phyloP scores from a whole-genome alignment of 2,113 vertebrate species.

The Todiramphus chloris region DNA sequence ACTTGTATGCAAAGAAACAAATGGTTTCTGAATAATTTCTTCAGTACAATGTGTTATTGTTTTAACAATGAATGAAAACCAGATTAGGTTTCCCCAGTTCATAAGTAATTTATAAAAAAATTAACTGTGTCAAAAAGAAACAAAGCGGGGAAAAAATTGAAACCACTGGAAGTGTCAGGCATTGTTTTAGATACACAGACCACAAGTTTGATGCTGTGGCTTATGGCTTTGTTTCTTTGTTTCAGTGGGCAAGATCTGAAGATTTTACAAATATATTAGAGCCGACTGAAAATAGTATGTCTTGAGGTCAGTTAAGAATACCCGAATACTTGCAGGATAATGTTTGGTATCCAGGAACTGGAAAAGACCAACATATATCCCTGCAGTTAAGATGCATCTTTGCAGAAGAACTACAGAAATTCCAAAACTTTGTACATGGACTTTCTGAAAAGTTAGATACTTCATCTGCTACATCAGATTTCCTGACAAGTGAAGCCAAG shows the following conservation, averaged over 20 bases:
- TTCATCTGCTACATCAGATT: background rate
- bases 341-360: background rate
- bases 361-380: background rate
- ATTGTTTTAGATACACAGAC: background rate
- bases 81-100: background rate
- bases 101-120: background rate
- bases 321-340: background rate
- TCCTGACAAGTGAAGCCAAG: background rate
- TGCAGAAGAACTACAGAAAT: background rate
- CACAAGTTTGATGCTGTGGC: background rate
- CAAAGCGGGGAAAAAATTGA: background rate
- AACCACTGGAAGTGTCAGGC: background rate
- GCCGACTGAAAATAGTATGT: background rate
- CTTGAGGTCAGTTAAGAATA: background rate
- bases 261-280: background rate
- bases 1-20: background rate
- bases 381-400: rapidly evolving
- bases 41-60: background rate
- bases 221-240: background rate
- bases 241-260: background rate
- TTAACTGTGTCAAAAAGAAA: background rate
- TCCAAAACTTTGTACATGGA: rapidly evolving
- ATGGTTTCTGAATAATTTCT: background rate
- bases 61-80: background rate
- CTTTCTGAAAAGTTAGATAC: background rate